Evolutionary conservation across 1,140 invertebrate species (phyloP).

Genomic region (Aphaenogaster rudis): DNA sequence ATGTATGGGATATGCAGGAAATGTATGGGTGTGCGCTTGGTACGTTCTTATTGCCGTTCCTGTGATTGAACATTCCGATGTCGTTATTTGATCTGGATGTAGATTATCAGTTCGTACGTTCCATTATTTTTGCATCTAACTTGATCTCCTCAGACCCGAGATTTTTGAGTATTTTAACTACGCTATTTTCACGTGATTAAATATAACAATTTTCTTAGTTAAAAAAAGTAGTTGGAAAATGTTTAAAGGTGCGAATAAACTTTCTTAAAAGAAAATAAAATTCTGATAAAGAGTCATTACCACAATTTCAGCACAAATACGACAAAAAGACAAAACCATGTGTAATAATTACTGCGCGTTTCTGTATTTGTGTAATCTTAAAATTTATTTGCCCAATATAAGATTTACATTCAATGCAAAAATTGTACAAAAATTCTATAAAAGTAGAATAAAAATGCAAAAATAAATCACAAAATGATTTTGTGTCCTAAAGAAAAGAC

Average conservation of each 20-base stretch:
- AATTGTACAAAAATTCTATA: neutral
- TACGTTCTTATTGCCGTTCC: slow-evolving; percentile 58
- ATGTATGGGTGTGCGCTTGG: slow-evolving; percentile 2
- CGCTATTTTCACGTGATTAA: neutral
- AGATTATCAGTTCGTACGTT: slow-evolving; percentile 51
- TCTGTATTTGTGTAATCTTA: neutral
- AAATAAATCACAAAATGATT: neutral
- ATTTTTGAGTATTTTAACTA: neutral
- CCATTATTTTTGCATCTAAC: neutral
- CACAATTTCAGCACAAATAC: neutral
- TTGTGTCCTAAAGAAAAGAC: neutral
- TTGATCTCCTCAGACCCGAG: slow-evolving; percentile 1
- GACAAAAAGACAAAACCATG: neutral
- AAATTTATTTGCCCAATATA: neutral
- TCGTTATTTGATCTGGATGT: slow-evolving; percentile 21
- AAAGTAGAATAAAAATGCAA: neutral
- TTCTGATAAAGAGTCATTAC: neutral
- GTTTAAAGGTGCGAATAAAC: no score
- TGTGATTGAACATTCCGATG: slow-evolving; percentile 61
- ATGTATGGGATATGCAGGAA: neutral
- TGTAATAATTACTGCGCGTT: neutral
- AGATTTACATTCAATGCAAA: neutral
- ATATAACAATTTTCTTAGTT: neutral
- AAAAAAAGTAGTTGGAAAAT: neutral
- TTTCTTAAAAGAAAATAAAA: neutral